Evolutionary conservation across 1,140 invertebrate genomes (phyloP).

Genomic region (Conus betulinus): DNA sequence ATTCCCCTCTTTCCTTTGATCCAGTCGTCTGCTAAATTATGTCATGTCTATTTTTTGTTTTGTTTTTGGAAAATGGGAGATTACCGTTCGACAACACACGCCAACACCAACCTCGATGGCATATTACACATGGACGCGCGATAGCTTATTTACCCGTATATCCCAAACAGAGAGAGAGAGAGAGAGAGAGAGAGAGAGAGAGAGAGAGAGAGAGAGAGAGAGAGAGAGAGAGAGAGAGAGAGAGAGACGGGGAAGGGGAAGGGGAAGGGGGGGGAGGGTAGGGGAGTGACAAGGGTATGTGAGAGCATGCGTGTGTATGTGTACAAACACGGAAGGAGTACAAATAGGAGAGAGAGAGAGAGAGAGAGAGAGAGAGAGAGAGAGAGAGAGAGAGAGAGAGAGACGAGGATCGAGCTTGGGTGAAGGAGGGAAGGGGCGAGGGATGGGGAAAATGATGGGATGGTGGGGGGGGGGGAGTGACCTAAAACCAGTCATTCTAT

Average conservation of each 20-base stretch:
- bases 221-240: neutral
- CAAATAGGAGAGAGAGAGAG: neutral
- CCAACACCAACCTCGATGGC: too few species aligned
- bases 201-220: neutral
- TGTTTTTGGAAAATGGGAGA: too few species aligned
- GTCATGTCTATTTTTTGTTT: too few species aligned
- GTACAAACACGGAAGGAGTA: neutral
- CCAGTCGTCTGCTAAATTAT: too few species aligned
- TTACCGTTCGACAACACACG: too few species aligned
- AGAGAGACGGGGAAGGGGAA: neutral
- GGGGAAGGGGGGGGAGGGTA: neutral
- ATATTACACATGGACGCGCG: too few species aligned
- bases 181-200: neutral
- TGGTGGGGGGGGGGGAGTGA: neutral
- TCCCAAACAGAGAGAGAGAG: neutral
- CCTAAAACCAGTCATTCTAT: neutral
- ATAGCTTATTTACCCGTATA: too few species aligned
- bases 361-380: constrained; percentile 1
- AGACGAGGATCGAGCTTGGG: neutral
- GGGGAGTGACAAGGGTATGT: neutral
- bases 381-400: constrained; percentile 5
- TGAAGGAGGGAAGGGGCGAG: neutral
- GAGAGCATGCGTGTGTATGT: too few species aligned
- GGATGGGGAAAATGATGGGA: neutral
- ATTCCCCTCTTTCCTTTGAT: too few species aligned